These are phyloP conservation scores for Mesorhabditis belari DNA, from an alignment of 2,888 invertebrate species.

Conservation along the genomic window DNA sequence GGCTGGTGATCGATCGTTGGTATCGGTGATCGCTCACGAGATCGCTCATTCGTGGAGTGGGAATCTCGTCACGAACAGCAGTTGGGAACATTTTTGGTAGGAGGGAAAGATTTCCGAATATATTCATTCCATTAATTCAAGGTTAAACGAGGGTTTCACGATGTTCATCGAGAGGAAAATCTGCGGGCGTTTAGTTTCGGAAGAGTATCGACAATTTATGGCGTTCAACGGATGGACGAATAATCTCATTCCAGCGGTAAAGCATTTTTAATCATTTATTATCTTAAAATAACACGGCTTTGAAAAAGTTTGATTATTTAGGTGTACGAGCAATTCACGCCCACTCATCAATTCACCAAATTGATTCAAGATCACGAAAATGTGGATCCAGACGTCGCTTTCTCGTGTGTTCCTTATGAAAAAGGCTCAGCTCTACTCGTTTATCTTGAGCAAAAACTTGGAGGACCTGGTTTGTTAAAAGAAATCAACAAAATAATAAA, in stretches of 20 bases:
- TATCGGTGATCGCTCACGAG: slow-evolving; percentile 86
- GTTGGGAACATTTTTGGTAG: slow-evolving; percentile 88
- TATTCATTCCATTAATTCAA: slow-evolving; percentile 15
- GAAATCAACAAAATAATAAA: background rate
- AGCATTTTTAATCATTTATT: slow-evolving; percentile 4
- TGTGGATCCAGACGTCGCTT: slow-evolving; percentile 83
- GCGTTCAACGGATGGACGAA: slow-evolving; percentile 72
- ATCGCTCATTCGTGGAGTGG: slow-evolving; percentile 93
- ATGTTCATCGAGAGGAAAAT: slow-evolving; percentile 84
- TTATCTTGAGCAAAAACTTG: slow-evolving; percentile 74
- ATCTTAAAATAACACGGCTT: slow-evolving; percentile 7
- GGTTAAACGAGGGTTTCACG: slow-evolving; percentile 86
- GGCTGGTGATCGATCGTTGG: slow-evolving; percentile 84
- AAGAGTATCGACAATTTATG: slow-evolving; percentile 68
- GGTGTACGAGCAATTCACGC: slow-evolving; percentile 41
- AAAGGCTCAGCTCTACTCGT: slow-evolving; percentile 79
- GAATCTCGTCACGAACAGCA: slow-evolving; percentile 83
- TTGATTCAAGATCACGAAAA: slow-evolving; percentile 61
- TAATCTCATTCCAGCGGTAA: slow-evolving; percentile 67
- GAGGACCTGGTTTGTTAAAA: slow-evolving; percentile 63
- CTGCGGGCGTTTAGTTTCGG: slow-evolving; percentile 66
- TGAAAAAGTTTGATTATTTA: slow-evolving; percentile 5
- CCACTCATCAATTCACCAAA: slow-evolving; percentile 46
- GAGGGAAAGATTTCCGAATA: background rate
- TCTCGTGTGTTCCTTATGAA: slow-evolving; percentile 82